phyloP scores from a whole-genome alignment of 2,113 vertebrate genomes.

The Larimichthys polyactis region DNA sequence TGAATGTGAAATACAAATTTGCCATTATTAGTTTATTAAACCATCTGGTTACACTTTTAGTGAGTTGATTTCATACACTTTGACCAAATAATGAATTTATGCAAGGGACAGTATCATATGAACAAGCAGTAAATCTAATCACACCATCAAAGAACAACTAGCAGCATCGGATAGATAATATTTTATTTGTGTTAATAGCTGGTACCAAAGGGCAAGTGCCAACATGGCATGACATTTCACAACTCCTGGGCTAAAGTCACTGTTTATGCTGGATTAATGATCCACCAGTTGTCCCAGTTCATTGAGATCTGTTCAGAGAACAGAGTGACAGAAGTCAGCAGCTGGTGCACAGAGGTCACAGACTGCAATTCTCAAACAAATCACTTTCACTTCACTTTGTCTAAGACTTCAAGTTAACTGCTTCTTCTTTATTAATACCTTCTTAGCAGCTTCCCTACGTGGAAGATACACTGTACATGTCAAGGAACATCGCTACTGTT shows the following conservation, averaged over 20 bases:
- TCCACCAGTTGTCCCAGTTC: constrained; percentile 62
- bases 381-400: constrained; percentile 8
- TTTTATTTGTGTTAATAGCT: constrained; percentile 49
- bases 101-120: not conserved
- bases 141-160: constrained; percentile 6
- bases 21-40: not conserved
- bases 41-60: not conserved
- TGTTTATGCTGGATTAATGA: constrained; percentile 85
- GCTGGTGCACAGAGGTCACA: constrained; percentile 16
- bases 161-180: constrained; percentile 12
- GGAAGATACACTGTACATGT: not conserved
- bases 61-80: not conserved
- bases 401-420: not conserved
- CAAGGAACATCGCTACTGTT: not conserved
- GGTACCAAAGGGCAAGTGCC: constrained; percentile 70
- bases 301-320: constrained; percentile 50
- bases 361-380: not conserved
- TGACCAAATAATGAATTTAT: not conserved
- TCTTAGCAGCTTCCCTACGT: not conserved
- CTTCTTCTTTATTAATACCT: not conserved
- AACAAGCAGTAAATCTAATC: not conserved
- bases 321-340: constrained; percentile 43
- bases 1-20: not conserved
- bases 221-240: constrained; percentile 72
- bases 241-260: constrained; percentile 78